phyloP scores from a whole-genome alignment of 37 sponge, comb jelly and placozoan genomes.

The Aplysina aerophoba region DNA sequence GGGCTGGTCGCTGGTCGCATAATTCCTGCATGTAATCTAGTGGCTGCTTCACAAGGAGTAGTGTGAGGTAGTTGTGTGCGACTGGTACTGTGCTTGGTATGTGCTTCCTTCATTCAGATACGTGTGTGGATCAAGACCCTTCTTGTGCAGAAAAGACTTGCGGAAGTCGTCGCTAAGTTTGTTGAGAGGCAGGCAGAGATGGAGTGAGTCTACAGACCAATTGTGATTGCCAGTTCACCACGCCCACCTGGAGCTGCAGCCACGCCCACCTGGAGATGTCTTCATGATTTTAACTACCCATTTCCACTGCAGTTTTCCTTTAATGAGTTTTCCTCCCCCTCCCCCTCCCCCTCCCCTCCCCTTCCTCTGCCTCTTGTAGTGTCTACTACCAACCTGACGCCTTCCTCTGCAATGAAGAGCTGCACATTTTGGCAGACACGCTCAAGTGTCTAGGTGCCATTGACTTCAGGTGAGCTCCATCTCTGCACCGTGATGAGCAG shows the following conservation, averaged over 20 bases:
- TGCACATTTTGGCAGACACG: constrained; percentile 54
- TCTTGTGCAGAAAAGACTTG: constrained; percentile 80
- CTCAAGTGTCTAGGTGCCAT: constrained; percentile 77
- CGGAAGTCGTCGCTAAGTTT: constrained; percentile 45
- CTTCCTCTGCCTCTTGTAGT: too few relatives aligned
- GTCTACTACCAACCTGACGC: constrained; percentile 55
- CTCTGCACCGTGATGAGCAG: too few relatives aligned
- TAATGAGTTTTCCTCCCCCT: neutral
- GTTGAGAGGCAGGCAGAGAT: constrained; percentile 37
- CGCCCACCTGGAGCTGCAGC: neutral
- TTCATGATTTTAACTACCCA: too few relatives aligned
- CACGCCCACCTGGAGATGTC: neutral
- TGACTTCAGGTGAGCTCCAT: constrained; percentile 76
- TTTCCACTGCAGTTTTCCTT: too few relatives aligned
- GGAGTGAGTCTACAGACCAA: constrained; percentile 13
- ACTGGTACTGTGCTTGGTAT: too few relatives aligned
- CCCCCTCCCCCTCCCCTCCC: neutral
- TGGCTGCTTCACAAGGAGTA: neutral
- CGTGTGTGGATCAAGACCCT: constrained; percentile 74
- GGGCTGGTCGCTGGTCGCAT: neutral
- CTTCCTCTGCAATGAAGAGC: constrained; percentile 59
- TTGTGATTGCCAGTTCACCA: neutral
- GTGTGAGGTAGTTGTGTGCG: too few relatives aligned
- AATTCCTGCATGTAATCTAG: too few relatives aligned
- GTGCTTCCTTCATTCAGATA: constrained; percentile 45